Conservation (phyloP, 2,888 invertebrate genomes). For the Nomada lathburiana region DNA sequence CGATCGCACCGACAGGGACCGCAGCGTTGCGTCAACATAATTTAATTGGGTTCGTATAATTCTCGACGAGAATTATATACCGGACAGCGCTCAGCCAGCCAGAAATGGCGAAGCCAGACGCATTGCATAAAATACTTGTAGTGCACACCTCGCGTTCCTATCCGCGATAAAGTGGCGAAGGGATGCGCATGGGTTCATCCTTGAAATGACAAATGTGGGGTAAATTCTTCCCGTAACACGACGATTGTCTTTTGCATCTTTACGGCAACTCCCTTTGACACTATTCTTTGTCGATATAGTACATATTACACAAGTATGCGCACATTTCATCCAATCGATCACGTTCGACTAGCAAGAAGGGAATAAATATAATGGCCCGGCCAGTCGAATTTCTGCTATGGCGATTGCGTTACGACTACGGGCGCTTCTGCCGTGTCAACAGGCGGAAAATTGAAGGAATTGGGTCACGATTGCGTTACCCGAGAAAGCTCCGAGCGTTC, state of each 20-base stretch:
- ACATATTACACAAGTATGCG: no score
- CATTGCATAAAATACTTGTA: no score
- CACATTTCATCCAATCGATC: not conserved
- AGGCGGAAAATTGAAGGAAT: slow-evolving; percentile 13
- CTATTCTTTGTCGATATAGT: no score
- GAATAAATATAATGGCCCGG: not conserved
- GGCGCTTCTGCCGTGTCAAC: slow-evolving; percentile 4
- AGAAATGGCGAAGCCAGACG: no score
- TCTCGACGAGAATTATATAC: slow-evolving; percentile 37
- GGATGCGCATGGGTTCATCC: no score
- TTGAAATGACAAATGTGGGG: no score
- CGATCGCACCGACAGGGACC: slow-evolving; percentile 11
- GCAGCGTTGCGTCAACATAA: slow-evolving; percentile 10
- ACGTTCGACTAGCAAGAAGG: not conserved
- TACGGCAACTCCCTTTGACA: no score
- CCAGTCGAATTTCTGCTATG: slow-evolving; percentile 1
- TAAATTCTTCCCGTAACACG: no score
- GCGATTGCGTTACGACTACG: not conserved
- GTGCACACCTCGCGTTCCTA: no score
- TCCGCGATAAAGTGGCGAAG: no score
- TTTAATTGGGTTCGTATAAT: slow-evolving; percentile 34
- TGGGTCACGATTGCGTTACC: slow-evolving; percentile 14
- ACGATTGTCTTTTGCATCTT: no score
- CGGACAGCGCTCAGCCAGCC: not conserved
- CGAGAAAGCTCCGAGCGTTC: not conserved